Evolutionary conservation across 2,797 vertebrate genomes (phyloP), one percentile per base, ranked within the genome.

Genomic region (Etheostoma perlongum): DNA sequence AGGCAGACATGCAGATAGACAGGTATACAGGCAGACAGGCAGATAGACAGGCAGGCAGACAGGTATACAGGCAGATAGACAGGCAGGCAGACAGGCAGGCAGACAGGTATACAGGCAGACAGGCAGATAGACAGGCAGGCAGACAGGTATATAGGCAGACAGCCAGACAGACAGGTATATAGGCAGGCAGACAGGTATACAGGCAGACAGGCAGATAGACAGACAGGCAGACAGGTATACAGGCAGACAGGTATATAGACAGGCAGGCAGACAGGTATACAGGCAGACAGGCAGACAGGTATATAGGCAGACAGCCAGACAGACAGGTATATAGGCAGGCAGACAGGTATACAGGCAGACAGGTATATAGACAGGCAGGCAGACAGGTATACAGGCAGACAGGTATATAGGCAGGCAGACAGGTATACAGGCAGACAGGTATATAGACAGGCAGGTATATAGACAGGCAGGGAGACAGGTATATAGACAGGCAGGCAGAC

Each of bases 381-480:
- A 27, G 27, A 4, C 27, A 27, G 27, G 4, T 3, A 27, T 2
- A 27, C 27, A 27, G 27, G 4, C 27, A 27, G 27, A 4, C 27
- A 27, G 27, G 27, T 5, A 27, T 4, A 5, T 4, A 27, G 27
- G 4, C n/a, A 62, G 7, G 55, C 36, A 59, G 40, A 62, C 67
- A 55, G n/a, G n/a, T n/a, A n/a, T n/a, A 1, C 30, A 48, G 14
- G 55, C 8, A 54, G 27, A 57, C 49, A 36, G 36, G n/a, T n/a
- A n/a, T n/a, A n/a, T n/a, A n/a, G n/a, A 57, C 30, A 57, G 57
- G 25, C 64, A 63, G 21, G n/a, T n/a, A n/a, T n/a, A 19, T 18
- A 67, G 16, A 57, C n/a, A 48, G 6, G 72, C 52, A 80, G 36
- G 70, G 49, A 78, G 68, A 88, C 76, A 27, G 27, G 27, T 4